Evolutionary conservation across 2,797 vertebrate species (phyloP), one percentile per base, ranked within the genome.

Genomic region (Falco biarmicus): DNA sequence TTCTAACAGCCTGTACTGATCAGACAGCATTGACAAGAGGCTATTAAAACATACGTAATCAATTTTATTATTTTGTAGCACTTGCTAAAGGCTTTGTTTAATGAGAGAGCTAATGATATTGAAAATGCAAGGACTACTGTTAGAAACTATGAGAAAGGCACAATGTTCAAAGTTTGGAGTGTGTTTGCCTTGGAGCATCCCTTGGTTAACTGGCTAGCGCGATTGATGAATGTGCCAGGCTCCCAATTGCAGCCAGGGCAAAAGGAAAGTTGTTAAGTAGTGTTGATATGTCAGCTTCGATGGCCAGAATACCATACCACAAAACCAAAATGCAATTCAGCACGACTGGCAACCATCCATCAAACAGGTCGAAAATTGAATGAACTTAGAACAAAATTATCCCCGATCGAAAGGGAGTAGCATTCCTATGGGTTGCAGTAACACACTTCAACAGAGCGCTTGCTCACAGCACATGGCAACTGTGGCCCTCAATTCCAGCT

Each of bases 381-480:
- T 90, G 96, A 98, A 95, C 96, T 91, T 94, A 76, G 76, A 96
- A 95, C 87, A 66, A 96, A 94, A 95, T 93, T 93, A 98, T 95
- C 89, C 95, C 92, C 9, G 3, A 81, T 85, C 21, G 13, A 87
- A 96, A 95, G 80, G 78, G 85, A 95, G 79, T 39, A 61, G 91
- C 96, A 96, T 98, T 98, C 97, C 97, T 96, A 76, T 63, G 96
- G 93, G 96, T 59, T 96, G 89, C 19, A 11, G 96, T 96, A 95
- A 97, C 95, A 94, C 91, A 29, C 63, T 53, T 64, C 54, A 3
- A 47, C 86, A 83, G 77, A 94, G 86, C 13, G 14, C 92, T 56
- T 63, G 91, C 88, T 77, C 11, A 0, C 90, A 93, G 90, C 80
- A 79, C 63, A 73, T 22, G 3, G 96, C 86, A 94, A 95, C 73